These are phyloP conservation scores for Bilobella aurantiaca DNA, from an alignment of 1,140 invertebrate species.

Conservation along the genomic window DNA sequence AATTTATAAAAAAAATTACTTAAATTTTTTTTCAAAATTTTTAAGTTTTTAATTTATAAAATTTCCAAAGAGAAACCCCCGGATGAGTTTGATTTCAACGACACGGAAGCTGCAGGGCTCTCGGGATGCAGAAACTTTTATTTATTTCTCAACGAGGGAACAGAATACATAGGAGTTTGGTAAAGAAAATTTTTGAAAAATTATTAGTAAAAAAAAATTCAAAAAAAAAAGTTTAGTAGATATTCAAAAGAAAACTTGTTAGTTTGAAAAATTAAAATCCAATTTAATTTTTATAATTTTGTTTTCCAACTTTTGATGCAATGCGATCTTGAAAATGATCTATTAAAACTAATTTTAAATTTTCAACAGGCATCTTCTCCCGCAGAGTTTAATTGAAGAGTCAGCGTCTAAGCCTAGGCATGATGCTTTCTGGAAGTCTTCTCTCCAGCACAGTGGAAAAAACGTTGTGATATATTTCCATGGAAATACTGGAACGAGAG, in stretches of 20 bases:
- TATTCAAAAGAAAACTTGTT: too few species aligned
- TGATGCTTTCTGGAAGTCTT: not conserved
- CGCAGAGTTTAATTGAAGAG: not conserved
- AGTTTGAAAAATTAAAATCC: too few species aligned
- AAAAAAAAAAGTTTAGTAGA: not conserved
- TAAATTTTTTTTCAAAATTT: not conserved
- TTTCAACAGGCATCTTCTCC: conserved; percentile 3
- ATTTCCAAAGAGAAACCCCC: not conserved
- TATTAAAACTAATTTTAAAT: not conserved
- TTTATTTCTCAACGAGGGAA: not conserved
- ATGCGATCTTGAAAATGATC: too few species aligned
- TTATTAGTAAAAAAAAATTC: not conserved
- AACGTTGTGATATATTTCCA: conserved; percentile 62
- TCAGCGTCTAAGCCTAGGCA: not conserved
- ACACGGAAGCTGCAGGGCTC: not conserved
- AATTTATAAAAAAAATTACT: not conserved
- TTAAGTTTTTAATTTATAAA: not conserved
- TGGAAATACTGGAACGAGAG: conserved; percentile 78
- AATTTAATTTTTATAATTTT: too few species aligned
- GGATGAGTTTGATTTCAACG: not conserved
- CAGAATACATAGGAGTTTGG: not conserved
- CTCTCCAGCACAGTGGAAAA: not conserved
- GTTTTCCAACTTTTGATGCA: too few species aligned
- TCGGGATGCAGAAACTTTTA: conserved; percentile 11
- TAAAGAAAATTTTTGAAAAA: conserved; percentile 4